phyloP scores from a whole-genome alignment of 2,888 invertebrate genomes.

The Noctua janthe region DNA sequence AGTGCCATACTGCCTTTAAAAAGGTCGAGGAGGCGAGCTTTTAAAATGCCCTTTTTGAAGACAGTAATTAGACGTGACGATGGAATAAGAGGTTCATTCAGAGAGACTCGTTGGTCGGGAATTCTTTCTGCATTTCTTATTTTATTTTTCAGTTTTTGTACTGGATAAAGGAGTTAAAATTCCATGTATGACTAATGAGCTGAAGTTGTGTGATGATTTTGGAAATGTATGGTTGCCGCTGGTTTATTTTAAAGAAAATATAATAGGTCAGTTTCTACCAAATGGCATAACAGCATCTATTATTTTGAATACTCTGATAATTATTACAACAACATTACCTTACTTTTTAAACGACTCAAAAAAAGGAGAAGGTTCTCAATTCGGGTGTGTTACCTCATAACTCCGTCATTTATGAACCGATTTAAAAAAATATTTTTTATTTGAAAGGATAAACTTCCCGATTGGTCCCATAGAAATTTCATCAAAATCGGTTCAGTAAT shows the following conservation, averaged over 20 bases:
- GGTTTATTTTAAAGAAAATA: background rate
- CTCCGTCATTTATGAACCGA: too few relatives aligned
- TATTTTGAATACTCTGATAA: background rate
- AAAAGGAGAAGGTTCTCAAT: too few relatives aligned
- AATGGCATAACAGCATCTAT: background rate
- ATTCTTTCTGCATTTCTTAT: constrained; percentile 1
- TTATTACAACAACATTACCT: too few relatives aligned
- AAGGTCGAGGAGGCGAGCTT: constrained; percentile 31
- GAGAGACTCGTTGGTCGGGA: background rate
- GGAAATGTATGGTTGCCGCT: background rate
- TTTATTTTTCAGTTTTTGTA: background rate
- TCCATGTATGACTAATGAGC: background rate
- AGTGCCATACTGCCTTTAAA: constrained; percentile 29
- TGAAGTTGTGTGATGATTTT: background rate
- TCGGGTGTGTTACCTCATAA: too few relatives aligned
- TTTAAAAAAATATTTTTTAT: too few relatives aligned
- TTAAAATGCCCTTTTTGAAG: constrained; percentile 42
- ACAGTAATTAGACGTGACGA: constrained; percentile 54
- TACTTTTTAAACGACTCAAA: too few relatives aligned
- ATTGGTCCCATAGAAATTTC: too few relatives aligned
- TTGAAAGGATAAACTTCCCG: too few relatives aligned
- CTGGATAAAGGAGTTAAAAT: constrained; percentile 11
- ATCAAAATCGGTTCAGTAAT: too few relatives aligned
- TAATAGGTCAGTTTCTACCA: background rate
- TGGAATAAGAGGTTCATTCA: constrained; percentile 40